A percentile compares a stretch with the other conserved stretches of the same genome.
Evolutionary conservation across 2,113 vertebrate genomes (phyloP).

Genomic region (Myiopsitta monachus): DNA sequence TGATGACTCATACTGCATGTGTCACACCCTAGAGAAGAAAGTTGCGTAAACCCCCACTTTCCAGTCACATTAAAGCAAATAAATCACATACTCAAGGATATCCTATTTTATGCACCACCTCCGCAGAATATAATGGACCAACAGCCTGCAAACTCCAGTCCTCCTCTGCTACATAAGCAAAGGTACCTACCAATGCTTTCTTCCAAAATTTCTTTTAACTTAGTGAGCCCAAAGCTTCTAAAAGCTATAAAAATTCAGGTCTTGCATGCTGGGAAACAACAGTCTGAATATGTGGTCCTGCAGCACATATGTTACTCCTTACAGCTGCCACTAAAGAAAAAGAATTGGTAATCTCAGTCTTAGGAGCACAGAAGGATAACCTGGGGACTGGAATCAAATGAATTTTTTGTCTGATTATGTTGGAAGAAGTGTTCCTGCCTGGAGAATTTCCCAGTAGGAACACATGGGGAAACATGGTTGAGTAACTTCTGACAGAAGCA

Average conservation of each 20-base stretch:
- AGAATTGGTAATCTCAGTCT: neutral
- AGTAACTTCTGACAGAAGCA: conserved; percentile 7
- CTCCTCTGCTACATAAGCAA: neutral
- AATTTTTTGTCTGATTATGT: neutral
- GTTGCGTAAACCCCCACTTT: neutral
- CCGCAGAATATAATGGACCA: neutral
- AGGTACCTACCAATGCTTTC: neutral
- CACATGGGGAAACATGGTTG: neutral
- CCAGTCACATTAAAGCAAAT: neutral
- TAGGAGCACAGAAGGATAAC: neutral
- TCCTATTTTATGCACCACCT: rapidly evolving
- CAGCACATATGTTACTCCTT: neutral
- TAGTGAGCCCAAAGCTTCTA: neutral
- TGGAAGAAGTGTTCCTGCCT: neutral
- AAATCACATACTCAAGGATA: neutral
- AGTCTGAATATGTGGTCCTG: neutral
- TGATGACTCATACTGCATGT: neutral
- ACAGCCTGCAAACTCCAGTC: neutral
- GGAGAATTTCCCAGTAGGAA: conserved; percentile 15
- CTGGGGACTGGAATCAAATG: neutral
- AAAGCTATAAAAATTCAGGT: neutral
- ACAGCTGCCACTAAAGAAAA: neutral
- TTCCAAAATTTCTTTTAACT: neutral
- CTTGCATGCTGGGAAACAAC: neutral
- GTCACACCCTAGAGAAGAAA: neutral